These are phyloP conservation scores for Tachysurus vachellii DNA, from an alignment of 2,113 vertebrate species.

Conservation along the genomic window DNA sequence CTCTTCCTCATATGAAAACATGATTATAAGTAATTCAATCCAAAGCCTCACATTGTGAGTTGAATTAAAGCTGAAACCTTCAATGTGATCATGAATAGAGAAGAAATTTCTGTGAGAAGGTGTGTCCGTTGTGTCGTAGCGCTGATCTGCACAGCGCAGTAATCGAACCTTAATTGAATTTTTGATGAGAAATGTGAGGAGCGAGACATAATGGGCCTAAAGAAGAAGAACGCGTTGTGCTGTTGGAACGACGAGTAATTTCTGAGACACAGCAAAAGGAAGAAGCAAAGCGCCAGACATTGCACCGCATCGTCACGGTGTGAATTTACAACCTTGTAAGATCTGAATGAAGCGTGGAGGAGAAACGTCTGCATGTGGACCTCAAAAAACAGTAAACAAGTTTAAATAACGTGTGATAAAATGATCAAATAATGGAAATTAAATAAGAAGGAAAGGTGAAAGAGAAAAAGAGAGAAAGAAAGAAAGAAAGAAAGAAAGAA, in stretches of 20 bases:
- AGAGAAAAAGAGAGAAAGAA: not conserved
- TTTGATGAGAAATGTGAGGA: not conserved
- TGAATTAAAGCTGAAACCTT: not conserved
- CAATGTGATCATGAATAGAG: too few species aligned
- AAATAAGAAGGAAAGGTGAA: not conserved
- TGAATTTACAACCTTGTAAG: not conserved
- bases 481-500: not conserved
- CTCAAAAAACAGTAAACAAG: not conserved
- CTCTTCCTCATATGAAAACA: not conserved
- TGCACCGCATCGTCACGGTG: not conserved
- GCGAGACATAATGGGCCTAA: not conserved
- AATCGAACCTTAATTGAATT: not conserved
- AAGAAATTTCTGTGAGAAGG: too few species aligned
- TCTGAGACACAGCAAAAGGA: not conserved
- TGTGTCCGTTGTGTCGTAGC: not conserved
- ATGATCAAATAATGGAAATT: not conserved
- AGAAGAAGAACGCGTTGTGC: not conserved
- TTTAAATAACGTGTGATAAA: not conserved
- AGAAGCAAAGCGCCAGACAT: not conserved
- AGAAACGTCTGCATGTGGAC: not conserved
- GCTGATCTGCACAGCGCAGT: not conserved
- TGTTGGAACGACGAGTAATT: not conserved
- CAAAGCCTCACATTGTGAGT: not conserved
- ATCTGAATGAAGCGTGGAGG: not conserved
- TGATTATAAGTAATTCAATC: not conserved